Evolutionary conservation across 2,888 invertebrate genomes (phyloP).

Genomic region (Dasypogon diadema): DNA sequence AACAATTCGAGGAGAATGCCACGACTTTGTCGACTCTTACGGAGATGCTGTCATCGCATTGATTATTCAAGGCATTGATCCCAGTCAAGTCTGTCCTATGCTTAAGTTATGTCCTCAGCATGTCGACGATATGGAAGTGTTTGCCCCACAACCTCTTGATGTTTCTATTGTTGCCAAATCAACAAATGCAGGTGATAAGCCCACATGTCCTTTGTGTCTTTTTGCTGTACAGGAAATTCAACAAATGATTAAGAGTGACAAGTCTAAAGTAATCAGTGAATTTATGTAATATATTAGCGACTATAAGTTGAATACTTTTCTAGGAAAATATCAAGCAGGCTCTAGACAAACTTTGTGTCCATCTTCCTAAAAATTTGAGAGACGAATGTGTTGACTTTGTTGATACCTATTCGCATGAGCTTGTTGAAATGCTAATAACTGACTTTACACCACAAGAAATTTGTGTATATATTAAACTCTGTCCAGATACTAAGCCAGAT

Average conservation of each 20-base stretch:
- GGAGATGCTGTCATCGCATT: conserved; percentile 84
- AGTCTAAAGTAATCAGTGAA: conserved; percentile 74
- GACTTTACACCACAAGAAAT: conserved; percentile 82
- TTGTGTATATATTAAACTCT: conserved; percentile 82
- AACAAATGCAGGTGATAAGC: conserved; percentile 71
- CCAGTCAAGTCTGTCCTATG: conserved; percentile 73
- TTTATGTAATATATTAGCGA: not conserved
- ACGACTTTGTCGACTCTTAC: conserved; percentile 81
- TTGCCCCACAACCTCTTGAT: conserved; percentile 64
- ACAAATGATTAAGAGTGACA: conserved; percentile 77
- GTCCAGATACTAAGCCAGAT: conserved; percentile 71
- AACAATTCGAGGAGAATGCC: conserved; percentile 75
- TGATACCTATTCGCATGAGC: conserved; percentile 79
- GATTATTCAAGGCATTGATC: conserved; percentile 74
- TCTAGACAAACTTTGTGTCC: conserved; percentile 77
- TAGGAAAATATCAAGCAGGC: conserved; percentile 79
- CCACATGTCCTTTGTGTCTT: conserved; percentile 85
- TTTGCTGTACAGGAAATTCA: conserved; percentile 85
- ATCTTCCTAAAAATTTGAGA: conserved; percentile 75
- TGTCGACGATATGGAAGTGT: conserved; percentile 71
- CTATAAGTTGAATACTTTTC: conserved; percentile 56
- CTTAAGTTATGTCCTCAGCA: conserved; percentile 77
- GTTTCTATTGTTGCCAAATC: conserved; percentile 59
- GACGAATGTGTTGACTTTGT: conserved; percentile 82
- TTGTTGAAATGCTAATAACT: conserved; percentile 82